Base-by-base conservation (phyloP, 1,140 invertebrate genomes). In the Listronotus oregonensis region DNA sequence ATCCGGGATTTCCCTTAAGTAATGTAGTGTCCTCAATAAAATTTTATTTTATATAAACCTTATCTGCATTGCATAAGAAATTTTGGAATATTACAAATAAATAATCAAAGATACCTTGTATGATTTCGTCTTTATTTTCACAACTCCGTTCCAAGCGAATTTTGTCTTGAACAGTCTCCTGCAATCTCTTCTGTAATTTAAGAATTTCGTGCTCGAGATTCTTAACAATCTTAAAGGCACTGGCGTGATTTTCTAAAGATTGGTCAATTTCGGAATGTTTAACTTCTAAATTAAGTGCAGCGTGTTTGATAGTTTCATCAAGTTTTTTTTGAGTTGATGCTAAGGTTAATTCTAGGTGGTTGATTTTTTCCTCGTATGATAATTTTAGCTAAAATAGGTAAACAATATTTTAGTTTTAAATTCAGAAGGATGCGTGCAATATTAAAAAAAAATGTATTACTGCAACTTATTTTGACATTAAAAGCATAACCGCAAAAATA, bases 361-460 rank as follows among this genome's bases (percentile, higher is more conserved):
- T 67, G 8, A 77, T 62, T 67, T 72, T 67, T 37, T 69, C 65
- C 55, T 78, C 71, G 54, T 76, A 76, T 11, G 60, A 60, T 57
- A 67, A 47, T 68, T 72, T 76, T 10, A 75, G 46, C 73, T 76
- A 57, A 52, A 71, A 60, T 47, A 52, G n/a, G n/a, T n/a, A n/a
- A n/a, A n/a, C n/a, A n/a, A n/a, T n/a, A n/a, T n/a, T n/a, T n/a
- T n/a, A n/a, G n/a, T n/a, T n/a, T n/a, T n/a, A n/a, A n/a, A n/a
- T n/a, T n/a, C n/a, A n/a, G n/a, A n/a, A n/a, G n/a, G n/a, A n/a
- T n/a, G n/a, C n/a, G n/a, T n/a, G n/a, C n/a, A n/a, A n/a, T n/a
- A n/a, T n/a, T n/a, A n/a, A n/a, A n/a, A n/a, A n/a, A n/a, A n/a
- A n/a, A n/a, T n/a, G n/a, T n/a, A n/a, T n/a, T n/a, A n/a, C n/a